Percentiles rank a stretch among this genome's conserved stretches.
Evolutionary conservation across 2,888 invertebrate genomes (phyloP).

Genomic region (Chrysolina americana): DNA sequence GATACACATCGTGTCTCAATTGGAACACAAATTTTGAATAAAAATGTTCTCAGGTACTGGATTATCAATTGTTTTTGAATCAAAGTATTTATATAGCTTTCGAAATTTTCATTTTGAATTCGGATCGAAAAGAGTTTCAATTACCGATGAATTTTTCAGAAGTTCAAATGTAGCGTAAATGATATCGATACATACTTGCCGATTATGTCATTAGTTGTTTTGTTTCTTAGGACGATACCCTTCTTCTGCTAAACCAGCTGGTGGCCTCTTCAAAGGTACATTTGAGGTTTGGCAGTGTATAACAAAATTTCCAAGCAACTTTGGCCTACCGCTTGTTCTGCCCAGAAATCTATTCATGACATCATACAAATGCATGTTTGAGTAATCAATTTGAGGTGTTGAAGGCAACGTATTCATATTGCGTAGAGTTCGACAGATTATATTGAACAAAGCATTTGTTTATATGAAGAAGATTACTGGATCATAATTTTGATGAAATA

Average conservation of each 20-base stretch:
- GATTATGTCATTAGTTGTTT: constrained; percentile 39
- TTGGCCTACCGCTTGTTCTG: background rate
- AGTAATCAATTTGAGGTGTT: background rate
- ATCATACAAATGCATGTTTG: background rate
- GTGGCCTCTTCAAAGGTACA: constrained; percentile 68
- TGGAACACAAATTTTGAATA: too few species aligned
- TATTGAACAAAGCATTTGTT: background rate
- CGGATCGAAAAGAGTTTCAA: too few species aligned
- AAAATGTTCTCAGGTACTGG: too few species aligned
- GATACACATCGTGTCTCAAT: too few species aligned
- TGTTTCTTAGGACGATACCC: constrained; percentile 64
- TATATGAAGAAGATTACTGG: background rate
- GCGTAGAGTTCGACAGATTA: too few species aligned
- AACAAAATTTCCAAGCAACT: background rate
- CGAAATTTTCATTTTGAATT: too few species aligned
- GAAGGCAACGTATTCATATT: too few species aligned
- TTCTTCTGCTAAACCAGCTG: constrained; percentile 66
- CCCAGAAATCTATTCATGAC: background rate
- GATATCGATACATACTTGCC: background rate
- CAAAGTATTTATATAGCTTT: too few species aligned
- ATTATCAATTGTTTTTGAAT: too few species aligned
- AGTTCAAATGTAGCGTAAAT: background rate
- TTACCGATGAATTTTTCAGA: background rate
- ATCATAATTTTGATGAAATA: constrained; percentile 34
- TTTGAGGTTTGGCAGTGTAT: constrained; percentile 42